Evolutionary conservation across 2,797 vertebrate genomes (phyloP).

Genomic region (Gastrophryne carolinensis): DNA sequence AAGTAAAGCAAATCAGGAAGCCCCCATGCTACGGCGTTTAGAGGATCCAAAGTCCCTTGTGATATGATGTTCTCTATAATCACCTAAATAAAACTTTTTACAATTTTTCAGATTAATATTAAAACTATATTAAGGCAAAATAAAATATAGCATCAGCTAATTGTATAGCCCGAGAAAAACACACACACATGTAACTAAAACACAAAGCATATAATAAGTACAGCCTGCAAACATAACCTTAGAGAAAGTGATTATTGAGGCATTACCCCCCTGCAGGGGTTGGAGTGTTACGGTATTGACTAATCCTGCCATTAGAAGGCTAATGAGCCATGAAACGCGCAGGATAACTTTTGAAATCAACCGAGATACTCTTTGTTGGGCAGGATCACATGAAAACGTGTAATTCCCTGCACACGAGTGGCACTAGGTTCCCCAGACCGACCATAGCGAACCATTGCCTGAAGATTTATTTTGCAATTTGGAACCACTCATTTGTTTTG

Average conservation of each 20-base stretch:
- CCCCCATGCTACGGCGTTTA: no score
- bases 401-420: conserved; percentile 28
- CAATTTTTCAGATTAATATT: no score
- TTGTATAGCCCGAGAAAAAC: background rate
- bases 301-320: conserved; percentile 49
- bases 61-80: no score
- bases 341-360: conserved; percentile 42
- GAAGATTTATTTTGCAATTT: background rate
- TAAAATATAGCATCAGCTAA: background rate
- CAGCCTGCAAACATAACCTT: conserved; percentile 32
- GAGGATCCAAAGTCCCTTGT: no score
- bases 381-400: conserved; percentile 32
- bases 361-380: conserved; percentile 31
- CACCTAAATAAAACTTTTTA: no score
- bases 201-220: conserved; percentile 6
- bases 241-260: conserved; percentile 34
- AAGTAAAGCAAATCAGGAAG: no score
- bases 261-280: conserved; percentile 45
- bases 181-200: background rate
- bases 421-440: background rate
- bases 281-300: conserved; percentile 21
- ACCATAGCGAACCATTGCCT: background rate
- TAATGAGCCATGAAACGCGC: conserved; percentile 48
- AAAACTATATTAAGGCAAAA: no score
- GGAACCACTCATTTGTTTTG: background rate